Evolutionary conservation across 1,140 invertebrate species (phyloP).

Genomic region (Drosophila trapezifrons): DNA sequence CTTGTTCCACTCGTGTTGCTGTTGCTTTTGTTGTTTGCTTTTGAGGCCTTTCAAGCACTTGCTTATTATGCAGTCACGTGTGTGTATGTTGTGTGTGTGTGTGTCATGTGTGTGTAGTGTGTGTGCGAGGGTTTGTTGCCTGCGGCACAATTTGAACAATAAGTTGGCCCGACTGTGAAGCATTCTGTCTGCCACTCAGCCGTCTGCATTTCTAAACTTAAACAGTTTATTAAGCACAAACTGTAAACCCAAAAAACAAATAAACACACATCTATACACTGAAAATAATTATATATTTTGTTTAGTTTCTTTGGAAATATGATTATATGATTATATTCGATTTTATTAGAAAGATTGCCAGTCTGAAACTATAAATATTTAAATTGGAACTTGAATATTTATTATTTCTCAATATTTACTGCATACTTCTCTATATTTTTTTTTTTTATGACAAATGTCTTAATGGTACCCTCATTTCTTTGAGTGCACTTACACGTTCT

Average conservation of each 20-base stretch:
- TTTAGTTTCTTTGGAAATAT: neutral
- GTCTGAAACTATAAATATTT: too few species aligned
- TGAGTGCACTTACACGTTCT: neutral
- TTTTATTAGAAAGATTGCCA: too few species aligned
- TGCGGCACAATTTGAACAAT: slow-evolving; percentile 58
- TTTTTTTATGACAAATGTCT: neutral
- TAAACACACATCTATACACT: slow-evolving; percentile 5
- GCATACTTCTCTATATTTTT: neutral
- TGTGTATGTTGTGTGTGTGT: slow-evolving; percentile 26
- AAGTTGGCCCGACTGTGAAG: slow-evolving; percentile 40
- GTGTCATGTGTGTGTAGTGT: neutral
- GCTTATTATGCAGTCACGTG: slow-evolving; percentile 50
- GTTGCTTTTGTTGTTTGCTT: slow-evolving; percentile 49
- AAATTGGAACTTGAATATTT: too few species aligned
- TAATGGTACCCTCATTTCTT: neutral
- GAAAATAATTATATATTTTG: neutral
- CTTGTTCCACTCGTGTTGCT: slow-evolving; percentile 43
- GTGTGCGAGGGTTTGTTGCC: slow-evolving; percentile 31
- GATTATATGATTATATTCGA: too few species aligned
- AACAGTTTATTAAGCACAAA: slow-evolving; percentile 57
- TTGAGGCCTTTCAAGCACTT: slow-evolving; percentile 53
- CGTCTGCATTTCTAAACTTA: slow-evolving; percentile 58
- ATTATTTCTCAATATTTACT: neutral
- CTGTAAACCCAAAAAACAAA: slow-evolving; percentile 26
- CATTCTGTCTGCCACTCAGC: slow-evolving; percentile 42